These are phyloP conservation scores for Mesitornis unicolor DNA, from an alignment of 2,113 vertebrate genomes.

Conservation along the genomic window DNA sequence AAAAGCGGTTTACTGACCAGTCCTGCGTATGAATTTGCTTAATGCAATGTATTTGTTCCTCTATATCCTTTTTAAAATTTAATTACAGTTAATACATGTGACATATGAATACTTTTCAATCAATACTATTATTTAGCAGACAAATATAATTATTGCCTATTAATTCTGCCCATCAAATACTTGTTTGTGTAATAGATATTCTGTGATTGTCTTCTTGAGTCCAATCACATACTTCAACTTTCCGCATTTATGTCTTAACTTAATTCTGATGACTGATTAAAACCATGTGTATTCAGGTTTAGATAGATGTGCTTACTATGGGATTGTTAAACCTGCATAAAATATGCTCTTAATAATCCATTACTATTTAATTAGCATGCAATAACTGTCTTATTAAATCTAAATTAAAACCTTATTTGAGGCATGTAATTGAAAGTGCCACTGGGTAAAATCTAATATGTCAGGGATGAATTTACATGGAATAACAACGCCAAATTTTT, in stretches of 20 bases:
- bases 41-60: background rate
- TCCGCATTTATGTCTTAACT: conserved; percentile 52
- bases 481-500: conserved; percentile 35
- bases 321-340: conserved; percentile 63
- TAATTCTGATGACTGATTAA: conserved; percentile 56
- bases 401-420: conserved; percentile 69
- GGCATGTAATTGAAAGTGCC: conserved; percentile 65
- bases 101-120: background rate
- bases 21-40: background rate
- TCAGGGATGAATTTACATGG: conserved; percentile 41
- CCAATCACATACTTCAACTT: conserved; percentile 52
- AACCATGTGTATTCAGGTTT: conserved; percentile 59
- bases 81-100: background rate
- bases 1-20: background rate
- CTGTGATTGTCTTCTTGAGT: conserved; percentile 23
- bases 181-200: conserved; percentile 6
- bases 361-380: conserved; percentile 68
- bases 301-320: conserved; percentile 47
- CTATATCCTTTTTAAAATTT: background rate
- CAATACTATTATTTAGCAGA: background rate
- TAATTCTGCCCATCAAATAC: conserved; percentile 39
- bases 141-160: conserved; percentile 20
- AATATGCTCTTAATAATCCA: conserved; percentile 69
- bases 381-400: conserved; percentile 74
- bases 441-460: conserved; percentile 66